Base-by-base conservation (phyloP, 64 coral and sea anemone species). In the Pocillopora damicornis region DNA sequence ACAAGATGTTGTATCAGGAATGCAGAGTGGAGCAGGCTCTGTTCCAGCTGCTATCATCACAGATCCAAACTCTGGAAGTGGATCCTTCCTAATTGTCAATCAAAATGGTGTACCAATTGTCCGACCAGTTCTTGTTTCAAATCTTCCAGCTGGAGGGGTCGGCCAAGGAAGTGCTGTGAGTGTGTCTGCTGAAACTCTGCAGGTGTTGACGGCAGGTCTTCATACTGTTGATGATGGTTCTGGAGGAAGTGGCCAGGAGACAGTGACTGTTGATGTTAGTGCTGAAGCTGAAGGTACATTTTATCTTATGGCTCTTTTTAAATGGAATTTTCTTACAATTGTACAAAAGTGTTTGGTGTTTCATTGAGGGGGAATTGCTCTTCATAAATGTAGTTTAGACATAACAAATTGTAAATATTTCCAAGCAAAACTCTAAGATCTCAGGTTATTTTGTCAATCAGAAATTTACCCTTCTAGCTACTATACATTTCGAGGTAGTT, bases 31-130 rank as follows among this genome's bases (percentile, higher is more conserved):
- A 23, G 72, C 94, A 37, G 94, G 94, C 10, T 90, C 94, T 57
- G 94, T 97, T 6, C 94, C 94, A 35, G 94, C 94, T 0, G 94
- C 94, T 61, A 97, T 97, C 45, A 97, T 97, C 62, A 97, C 94
- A 81, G 94, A 97, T 63, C 94, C 94, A 61, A 92, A 78, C 57
- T 97, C 94, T n/a, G 89, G 94, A 59, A 97, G 88, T 88, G 94
- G 94, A 14, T 97, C 94, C 15, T 97, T 92, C 60, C 86, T 97
- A 72, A 97, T 97, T 79, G 94, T 97, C 22, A 97, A 97, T 75
- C 94, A 97, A 75, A 97, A 97, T 90, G 94, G 94, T 64, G 91
- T 97, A 9, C 94, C 94, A 6, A 97, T 97, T 65, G 94, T 97
- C 0, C 91, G 94, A n/a, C 94, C 94, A 37, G 94, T 97, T 74